Evolutionary conservation across 64 coral and sea anemone species (phyloP), one percentile per base, ranked within the genome.

Genomic region (Stichodactyla helianthus): DNA sequence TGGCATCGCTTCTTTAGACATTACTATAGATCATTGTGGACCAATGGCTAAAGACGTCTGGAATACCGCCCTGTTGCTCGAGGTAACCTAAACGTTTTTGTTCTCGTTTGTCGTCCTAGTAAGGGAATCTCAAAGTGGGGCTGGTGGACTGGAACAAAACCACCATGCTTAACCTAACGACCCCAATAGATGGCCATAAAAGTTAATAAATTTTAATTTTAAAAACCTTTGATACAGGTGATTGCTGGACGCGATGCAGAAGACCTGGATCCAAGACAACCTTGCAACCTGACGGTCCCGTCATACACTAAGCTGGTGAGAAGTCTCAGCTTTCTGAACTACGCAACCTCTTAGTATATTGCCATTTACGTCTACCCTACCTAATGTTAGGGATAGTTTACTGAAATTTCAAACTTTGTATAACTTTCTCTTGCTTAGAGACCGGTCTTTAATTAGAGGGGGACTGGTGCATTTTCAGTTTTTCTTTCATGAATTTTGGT

Each of bases 1-100:
- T 4, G 93, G 89, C 8, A 88, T 94, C 13, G 50, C 82, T 31
- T 81, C 92, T 17, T 35, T 94, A 50, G 93, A 91, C 52, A 84
- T 88, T 12, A 87, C 65, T 17, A 11, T 91, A 13, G 93, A 95
- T 82, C 86, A 89, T 59, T 12, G 5, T 12, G 89, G 89, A 55
- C 89, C 82, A 2, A 95, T 95, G 86, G 82, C 82, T 5, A 59
- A 52, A n/a, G 87, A 20, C 1, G 82, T 94, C 5, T 52, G 87
- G 52, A 85, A 91, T 50, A 20, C 50, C 16, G 88, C 88, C 11
- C 83, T 94, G 9, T 26, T 94, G 55, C n/a, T 91, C 2, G 89
- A 88, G 82, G 86, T 89, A 87, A 44, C 35, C 2, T 44, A 44
- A 44, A 44, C 35, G 35, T 44, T 44, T 3, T 3, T 3, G 1